Evolutionary conservation across 2,113 vertebrate species (phyloP).

Genomic region (Anoplopoma fimbria): DNA sequence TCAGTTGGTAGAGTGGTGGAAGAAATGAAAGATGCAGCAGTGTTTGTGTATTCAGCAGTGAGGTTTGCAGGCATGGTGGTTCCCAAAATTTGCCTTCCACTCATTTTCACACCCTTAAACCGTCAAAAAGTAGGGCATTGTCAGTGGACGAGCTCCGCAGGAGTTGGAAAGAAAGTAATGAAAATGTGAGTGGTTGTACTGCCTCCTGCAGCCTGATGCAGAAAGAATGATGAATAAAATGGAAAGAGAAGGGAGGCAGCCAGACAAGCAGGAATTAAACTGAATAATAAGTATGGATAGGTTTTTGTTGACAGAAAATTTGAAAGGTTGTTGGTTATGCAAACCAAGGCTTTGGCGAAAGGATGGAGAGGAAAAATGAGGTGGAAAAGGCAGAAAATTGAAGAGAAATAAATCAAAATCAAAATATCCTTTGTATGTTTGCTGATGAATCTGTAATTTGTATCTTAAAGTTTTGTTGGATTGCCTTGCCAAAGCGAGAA

Average conservation of each 20-base stretch:
- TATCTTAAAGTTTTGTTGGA: background rate
- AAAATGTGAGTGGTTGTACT: slow-evolving; percentile 1
- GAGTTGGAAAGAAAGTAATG: slow-evolving; percentile 3
- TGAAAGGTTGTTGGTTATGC: background rate
- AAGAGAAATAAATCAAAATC: too few species aligned
- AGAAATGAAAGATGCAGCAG: too few species aligned
- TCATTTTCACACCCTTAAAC: too few species aligned
- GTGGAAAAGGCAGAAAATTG: background rate
- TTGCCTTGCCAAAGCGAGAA: background rate
- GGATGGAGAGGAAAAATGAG: background rate
- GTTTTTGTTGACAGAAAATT: background rate
- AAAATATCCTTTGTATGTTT: background rate
- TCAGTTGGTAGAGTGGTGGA: too few species aligned
- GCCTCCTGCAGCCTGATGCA: slow-evolving; percentile 15
- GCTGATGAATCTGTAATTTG: background rate
- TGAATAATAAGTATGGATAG: background rate
- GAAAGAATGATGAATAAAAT: background rate
- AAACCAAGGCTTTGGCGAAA: background rate
- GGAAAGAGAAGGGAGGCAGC: background rate
- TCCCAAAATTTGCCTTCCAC: too few species aligned
- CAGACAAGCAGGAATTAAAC: background rate
- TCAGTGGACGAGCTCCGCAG: too few species aligned
- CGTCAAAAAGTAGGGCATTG: too few species aligned
- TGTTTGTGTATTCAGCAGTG: too few species aligned
- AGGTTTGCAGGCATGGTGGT: too few species aligned